Percentiles rank a stretch among this genome's conserved stretches.
Evolutionary conservation across 2,888 invertebrate genomes (phyloP).

Genomic region (Gasteruption jaculator): DNA sequence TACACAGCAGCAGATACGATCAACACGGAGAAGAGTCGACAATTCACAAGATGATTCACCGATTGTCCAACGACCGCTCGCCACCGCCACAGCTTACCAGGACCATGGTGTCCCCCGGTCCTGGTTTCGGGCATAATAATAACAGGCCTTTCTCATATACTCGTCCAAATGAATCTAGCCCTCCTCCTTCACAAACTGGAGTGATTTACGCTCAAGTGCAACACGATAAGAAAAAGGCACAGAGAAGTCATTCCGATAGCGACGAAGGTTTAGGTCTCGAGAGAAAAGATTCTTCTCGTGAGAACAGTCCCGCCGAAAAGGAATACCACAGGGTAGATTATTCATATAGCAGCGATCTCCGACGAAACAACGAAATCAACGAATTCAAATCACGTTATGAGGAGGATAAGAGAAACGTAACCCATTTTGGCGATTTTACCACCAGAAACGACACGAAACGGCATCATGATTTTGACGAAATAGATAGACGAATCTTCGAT

Average conservation of each 20-base stretch:
- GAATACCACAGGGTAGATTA: conserved; percentile 41
- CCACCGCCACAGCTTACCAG: conserved; percentile 63
- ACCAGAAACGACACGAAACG: conserved; percentile 34
- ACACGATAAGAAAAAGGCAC: conserved; percentile 54
- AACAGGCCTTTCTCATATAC: conserved; percentile 82
- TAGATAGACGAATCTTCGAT: conserved; percentile 34
- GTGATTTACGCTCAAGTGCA: conserved; percentile 76
- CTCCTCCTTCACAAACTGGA: conserved; percentile 55
- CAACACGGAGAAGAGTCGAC: conserved; percentile 47
- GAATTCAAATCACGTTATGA: conserved; percentile 35
- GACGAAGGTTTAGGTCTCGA: conserved; percentile 78
- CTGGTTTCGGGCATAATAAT: conserved; percentile 63
- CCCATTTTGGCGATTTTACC: conserved; percentile 32
- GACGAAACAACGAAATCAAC: conserved; percentile 44
- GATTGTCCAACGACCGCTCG: conserved; percentile 68
- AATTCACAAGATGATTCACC: conserved; percentile 74
- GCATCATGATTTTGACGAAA: conserved; percentile 45
- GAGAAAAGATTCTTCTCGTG: conserved; percentile 46
- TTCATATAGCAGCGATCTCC: conserved; percentile 35
- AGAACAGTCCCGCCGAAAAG: conserved; percentile 48
- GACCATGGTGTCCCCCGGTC: conserved; percentile 58
- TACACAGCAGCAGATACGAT: conserved; percentile 45
- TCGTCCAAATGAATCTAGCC: conserved; percentile 54
- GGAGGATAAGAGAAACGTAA: conserved; percentile 26
- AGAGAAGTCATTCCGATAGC: conserved; percentile 66